Conservation (phyloP, 92 coral and sea anemone genomes). For the Heteractis magnifica region DNA sequence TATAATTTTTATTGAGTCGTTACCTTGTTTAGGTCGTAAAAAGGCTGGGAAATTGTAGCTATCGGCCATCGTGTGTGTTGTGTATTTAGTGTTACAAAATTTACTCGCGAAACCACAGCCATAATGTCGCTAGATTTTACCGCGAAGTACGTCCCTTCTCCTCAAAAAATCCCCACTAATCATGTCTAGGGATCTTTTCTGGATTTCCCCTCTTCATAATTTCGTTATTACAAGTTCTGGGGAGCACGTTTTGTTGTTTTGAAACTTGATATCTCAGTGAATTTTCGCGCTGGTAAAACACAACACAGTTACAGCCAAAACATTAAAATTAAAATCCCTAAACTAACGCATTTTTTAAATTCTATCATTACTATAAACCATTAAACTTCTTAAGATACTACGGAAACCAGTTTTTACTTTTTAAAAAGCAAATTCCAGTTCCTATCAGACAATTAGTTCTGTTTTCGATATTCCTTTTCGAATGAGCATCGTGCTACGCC, state of each 20-base stretch:
- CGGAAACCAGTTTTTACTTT: background rate
- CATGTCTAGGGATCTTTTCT: background rate
- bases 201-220: background rate
- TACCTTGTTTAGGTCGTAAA: background rate
- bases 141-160: background rate
- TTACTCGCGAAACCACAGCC: background rate
- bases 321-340: background rate
- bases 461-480: background rate
- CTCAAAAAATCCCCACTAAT: background rate
- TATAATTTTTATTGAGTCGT: background rate
- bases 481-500: background rate
- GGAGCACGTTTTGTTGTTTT: background rate
- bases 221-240: background rate
- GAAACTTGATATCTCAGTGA: background rate
- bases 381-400: slow-evolving; percentile 6
- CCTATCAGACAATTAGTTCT: background rate
- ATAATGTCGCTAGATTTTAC: background rate
- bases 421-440: background rate
- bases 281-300: background rate
- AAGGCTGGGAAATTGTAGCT: background rate
- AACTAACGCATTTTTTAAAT: background rate
- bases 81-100: background rate
- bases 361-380: background rate
- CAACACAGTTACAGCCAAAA: background rate
- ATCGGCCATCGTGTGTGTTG: background rate